phyloP scores from a whole-genome alignment of 2,888 invertebrate species.

The Epirrita christyi region DNA sequence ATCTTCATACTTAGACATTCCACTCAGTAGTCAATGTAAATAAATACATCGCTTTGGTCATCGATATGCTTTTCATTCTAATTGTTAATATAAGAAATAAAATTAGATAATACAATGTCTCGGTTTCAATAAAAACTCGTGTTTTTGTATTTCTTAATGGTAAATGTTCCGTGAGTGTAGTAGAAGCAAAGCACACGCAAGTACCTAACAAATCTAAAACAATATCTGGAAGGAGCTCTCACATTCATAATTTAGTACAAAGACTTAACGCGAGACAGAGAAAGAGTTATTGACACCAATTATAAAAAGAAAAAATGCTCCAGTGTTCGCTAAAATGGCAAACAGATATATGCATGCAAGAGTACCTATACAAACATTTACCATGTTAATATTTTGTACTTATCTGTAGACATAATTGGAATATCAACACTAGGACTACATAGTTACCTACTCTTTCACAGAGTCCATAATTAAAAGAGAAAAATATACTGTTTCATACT shows the following conservation, averaged over 20 bases:
- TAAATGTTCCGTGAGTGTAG: conserved; percentile 40
- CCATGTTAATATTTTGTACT: conserved; percentile 39
- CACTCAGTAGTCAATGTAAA: conserved; percentile 58
- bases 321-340: not conserved
- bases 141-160: conserved; percentile 37
- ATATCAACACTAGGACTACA: not conserved
- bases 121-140: conserved; percentile 38
- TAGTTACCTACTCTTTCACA: too few relatives aligned
- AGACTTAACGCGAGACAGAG: not conserved
- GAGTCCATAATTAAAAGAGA: too few relatives aligned
- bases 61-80: conserved; percentile 44
- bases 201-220: conserved; percentile 1
- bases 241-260: not conserved
- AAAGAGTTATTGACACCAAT: not conserved
- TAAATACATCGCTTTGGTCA: conserved; percentile 62
- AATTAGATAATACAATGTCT: conserved; percentile 45
- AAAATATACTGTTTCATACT: too few relatives aligned
- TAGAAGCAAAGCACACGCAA: conserved; percentile 37
- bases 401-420: conserved; percentile 13
- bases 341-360: conserved; percentile 8
- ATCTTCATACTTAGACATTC: conserved; percentile 73
- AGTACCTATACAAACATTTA: conserved; percentile 17
- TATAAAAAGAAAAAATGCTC: not conserved
- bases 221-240: conserved; percentile 4
- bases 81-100: conserved; percentile 51